A percentile compares a stretch with the other conserved stretches of the same genome.
phyloP scores from a whole-genome alignment of 2,113 vertebrate genomes.

The Oplegnathus fasciatus region DNA sequence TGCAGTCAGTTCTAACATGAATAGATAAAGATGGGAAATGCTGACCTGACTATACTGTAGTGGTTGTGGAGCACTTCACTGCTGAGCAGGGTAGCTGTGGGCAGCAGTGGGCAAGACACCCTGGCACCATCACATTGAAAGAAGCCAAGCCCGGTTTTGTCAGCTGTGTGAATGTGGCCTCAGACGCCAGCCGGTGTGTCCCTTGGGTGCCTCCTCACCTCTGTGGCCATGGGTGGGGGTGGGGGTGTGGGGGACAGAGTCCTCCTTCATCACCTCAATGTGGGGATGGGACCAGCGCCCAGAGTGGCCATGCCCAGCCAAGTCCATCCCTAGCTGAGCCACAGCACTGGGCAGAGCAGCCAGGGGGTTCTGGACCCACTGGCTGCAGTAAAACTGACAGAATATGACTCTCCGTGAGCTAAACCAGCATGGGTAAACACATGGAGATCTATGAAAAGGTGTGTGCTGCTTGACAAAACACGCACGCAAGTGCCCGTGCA shows the following conservation, averaged over 20 bases:
- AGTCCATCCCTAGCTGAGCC: slow-evolving; percentile 56
- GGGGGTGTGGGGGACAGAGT: slow-evolving; percentile 68
- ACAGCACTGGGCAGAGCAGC: slow-evolving; percentile 55
- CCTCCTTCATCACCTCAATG: slow-evolving; percentile 77
- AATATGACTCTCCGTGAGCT: slow-evolving; percentile 25
- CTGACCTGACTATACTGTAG: slow-evolving; percentile 43
- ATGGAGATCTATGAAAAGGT: slow-evolving; percentile 45
- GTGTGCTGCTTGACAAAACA: slow-evolving; percentile 16
- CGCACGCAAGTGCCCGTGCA: slow-evolving; percentile 18
- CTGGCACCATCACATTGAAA: slow-evolving; percentile 73
- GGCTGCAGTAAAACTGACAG: slow-evolving; percentile 41
- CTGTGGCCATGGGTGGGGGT: slow-evolving; percentile 57
- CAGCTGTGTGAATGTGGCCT: slow-evolving; percentile 70
- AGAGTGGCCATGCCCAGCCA: slow-evolving; percentile 55
- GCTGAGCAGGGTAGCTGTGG: slow-evolving; percentile 53
- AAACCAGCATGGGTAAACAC: slow-evolving; percentile 51
- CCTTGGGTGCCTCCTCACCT: slow-evolving; percentile 77
- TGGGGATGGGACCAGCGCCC: slow-evolving; percentile 64
- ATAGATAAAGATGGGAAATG: slow-evolving; percentile 38
- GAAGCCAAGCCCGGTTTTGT: slow-evolving; percentile 57
- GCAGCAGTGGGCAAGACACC: slow-evolving; percentile 71
- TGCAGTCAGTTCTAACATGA: neutral
- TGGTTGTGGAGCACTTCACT: slow-evolving; percentile 61
- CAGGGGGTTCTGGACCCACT: slow-evolving; percentile 50
- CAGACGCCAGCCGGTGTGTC: slow-evolving; percentile 71